Conservation (phyloP, 2,888 invertebrate genomes). For the Caenorhabditis virilis region DNA sequence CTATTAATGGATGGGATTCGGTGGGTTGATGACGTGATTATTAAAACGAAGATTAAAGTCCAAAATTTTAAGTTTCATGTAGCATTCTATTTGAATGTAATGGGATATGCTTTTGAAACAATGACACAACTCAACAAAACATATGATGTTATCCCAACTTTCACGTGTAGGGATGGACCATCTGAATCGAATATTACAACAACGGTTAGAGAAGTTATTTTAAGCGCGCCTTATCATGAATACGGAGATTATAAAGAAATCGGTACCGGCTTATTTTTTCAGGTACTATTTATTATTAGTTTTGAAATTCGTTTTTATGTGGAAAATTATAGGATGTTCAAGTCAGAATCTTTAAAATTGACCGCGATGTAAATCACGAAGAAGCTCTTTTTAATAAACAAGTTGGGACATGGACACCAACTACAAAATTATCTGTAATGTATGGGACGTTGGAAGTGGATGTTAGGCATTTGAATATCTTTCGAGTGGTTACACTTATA, state of each 20-base stretch:
- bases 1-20: constrained; percentile 55
- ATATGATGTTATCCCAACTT: constrained; percentile 26
- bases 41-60: neutral
- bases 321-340: constrained; percentile 42
- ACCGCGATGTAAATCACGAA: constrained; percentile 46
- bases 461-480: constrained; percentile 55
- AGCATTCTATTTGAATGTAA: constrained; percentile 50
- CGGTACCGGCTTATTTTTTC: constrained; percentile 32
- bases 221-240: constrained; percentile 33
- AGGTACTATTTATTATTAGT: constrained; percentile 5
- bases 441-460: constrained; percentile 60
- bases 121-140: constrained; percentile 26
- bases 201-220: constrained; percentile 34
- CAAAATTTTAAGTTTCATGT: constrained; percentile 42
- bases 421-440: constrained; percentile 49
- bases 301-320: neutral
- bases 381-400: constrained; percentile 61
- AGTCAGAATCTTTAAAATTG: constrained; percentile 56
- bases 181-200: constrained; percentile 32
- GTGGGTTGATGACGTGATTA: constrained; percentile 21
- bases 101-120: constrained; percentile 41
- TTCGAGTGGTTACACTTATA: constrained; percentile 60
- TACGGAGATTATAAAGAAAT: constrained; percentile 41
- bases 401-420: constrained; percentile 63
- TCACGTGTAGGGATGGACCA: constrained; percentile 26